Evolutionary conservation across 2,113 vertebrate species (phyloP), one percentile per base, ranked within the genome.

Genomic region (Leucosticte australis): DNA sequence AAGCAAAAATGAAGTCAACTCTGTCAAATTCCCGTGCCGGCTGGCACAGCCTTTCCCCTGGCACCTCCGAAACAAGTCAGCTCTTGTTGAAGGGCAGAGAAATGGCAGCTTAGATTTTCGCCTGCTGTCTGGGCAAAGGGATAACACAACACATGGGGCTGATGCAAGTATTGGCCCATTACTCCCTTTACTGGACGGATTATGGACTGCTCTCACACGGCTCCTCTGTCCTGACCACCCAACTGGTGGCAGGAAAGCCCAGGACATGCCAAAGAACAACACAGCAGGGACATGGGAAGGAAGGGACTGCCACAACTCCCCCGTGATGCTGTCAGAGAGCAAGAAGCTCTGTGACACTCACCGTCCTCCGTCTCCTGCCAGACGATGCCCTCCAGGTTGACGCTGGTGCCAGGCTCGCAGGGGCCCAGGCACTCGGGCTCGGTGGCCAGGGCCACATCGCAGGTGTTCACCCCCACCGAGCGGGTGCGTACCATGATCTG

Each of bases 401-500:
- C 99, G 7, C 99, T 99, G 94, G 99, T 99, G 21, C 99, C 99
- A 0, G 99, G 99, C 95, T 99, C 99, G 15, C 99, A 99, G 84
- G 99, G 99, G 63, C 99, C 99, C 97, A 99, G 95, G 96, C 99
- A 99, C 97, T 99, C 99, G 0, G 99, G 99, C 89, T 99, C 99
- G 0, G 99, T 99, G 74, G 99, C 99, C 96, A 99, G 97, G 79
- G 99, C 98, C 97, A 99, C 99, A 1, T 99, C 99, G 2, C 99
- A 99, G 22, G 99, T 99, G 97, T 99, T 99, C 84, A 99, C 99
- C 7, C 99, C 99, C 84, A 99, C 98, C 0, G 99, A 99, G 82
- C 99, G 99, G 9, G 99, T 99, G 71, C 99, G 99, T 74, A 99
- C 99, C 99, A 99, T 99, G 96, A 99, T 99, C 98, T 99, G 99